phyloP scores from a whole-genome alignment of 2,113 vertebrate species.

The Daboia siamensis region DNA sequence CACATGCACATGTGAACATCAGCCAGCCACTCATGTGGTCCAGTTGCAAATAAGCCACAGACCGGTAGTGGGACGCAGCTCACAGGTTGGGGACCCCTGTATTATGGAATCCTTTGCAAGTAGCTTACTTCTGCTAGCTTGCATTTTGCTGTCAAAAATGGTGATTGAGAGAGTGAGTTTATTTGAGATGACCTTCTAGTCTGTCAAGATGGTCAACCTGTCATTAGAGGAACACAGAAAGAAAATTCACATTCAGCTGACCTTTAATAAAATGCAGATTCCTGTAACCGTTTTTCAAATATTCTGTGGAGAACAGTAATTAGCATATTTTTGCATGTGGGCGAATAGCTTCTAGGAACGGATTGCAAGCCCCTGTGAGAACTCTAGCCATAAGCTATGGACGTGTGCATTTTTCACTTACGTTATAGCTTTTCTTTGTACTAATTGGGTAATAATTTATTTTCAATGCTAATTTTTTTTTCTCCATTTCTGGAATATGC shows the following conservation, averaged over 20 bases:
- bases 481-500: neutral
- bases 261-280: constrained; percentile 54
- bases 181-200: constrained; percentile 44
- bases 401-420: constrained; percentile 17
- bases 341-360: constrained; percentile 31
- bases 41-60: no score
- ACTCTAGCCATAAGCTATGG: neutral
- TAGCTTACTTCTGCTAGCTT: constrained; percentile 25
- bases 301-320: constrained; percentile 47
- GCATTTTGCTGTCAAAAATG: constrained; percentile 38
- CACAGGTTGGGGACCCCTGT: no score
- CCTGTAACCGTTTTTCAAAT: constrained; percentile 57
- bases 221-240: constrained; percentile 34
- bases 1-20: no score
- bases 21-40: no score
- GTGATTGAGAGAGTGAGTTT: constrained; percentile 44
- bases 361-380: constrained; percentile 15
- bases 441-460: neutral
- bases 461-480: neutral
- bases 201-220: constrained; percentile 12
- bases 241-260: constrained; percentile 51
- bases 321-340: constrained; percentile 58
- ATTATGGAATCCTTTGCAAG: constrained; percentile 25
- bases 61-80: no score
- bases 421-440: neutral